These are phyloP conservation scores for Symphodus melops DNA, from an alignment of 2,113 vertebrate species.

Conservation along the genomic window DNA sequence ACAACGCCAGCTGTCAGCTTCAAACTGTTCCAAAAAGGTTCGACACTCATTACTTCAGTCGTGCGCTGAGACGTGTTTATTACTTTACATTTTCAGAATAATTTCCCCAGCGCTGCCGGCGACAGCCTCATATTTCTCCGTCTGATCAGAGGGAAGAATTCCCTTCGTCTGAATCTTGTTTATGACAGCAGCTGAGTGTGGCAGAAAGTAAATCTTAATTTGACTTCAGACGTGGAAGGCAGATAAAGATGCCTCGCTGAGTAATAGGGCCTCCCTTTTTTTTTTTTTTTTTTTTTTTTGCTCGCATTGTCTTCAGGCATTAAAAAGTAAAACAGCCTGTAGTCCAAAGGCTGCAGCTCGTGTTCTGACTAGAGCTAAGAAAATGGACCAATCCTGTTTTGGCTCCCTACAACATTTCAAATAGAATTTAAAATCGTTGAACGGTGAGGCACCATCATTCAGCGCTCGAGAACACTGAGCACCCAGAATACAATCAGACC, in stretches of 20 bases:
- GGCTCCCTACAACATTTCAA: no score
- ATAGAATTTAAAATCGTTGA: no score
- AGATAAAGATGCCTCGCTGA: conserved; percentile 65
- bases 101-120: not conserved
- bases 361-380: no score
- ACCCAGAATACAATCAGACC: no score
- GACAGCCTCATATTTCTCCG: conserved; percentile 54
- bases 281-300: no score
- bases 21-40: not conserved
- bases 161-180: conserved; percentile 49
- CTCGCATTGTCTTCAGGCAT: no score
- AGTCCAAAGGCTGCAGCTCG: no score
- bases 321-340: no score
- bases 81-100: conserved; percentile 38
- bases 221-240: conserved; percentile 58
- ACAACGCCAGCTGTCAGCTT: conserved; percentile 2
- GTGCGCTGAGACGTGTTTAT: conserved; percentile 20
- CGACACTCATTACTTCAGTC: not conserved
- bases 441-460: no score
- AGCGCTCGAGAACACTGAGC: no score
- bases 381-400: no score
- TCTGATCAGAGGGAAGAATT: conserved; percentile 50
- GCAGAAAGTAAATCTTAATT: conserved; percentile 72
- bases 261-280: conserved; percentile 56
- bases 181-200: conserved; percentile 45